Percentiles rank a stretch among this genome's conserved stretches.
These are phyloP conservation scores for Pristionchus pacificus DNA, from an alignment of 1,140 invertebrate genomes.

Conservation along the genomic window DNA sequence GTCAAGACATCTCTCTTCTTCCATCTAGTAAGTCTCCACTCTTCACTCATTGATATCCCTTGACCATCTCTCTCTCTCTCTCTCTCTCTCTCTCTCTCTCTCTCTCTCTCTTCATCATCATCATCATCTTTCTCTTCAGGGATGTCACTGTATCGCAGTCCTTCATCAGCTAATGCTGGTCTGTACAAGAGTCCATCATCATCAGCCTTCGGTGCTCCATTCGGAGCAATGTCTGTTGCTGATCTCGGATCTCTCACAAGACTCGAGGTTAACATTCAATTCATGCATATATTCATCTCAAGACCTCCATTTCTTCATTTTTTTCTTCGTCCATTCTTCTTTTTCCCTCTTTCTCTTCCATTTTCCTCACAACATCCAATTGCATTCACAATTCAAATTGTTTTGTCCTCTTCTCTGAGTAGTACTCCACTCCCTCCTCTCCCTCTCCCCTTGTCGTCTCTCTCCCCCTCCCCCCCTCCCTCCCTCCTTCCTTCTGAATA, in stretches of 20 bases:
- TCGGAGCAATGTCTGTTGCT: slow-evolving; percentile 54
- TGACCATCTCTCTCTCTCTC: too few species aligned
- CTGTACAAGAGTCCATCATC: slow-evolving; percentile 52
- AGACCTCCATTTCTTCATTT: slow-evolving; percentile 10
- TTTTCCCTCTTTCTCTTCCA: slow-evolving; percentile 6
- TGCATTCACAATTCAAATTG: too few species aligned
- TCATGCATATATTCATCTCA: not conserved
- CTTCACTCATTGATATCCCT: too few species aligned
- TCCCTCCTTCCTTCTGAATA: too few species aligned
- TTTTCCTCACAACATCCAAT: too few species aligned
- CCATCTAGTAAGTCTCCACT: too few species aligned
- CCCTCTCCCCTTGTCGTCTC: too few species aligned
- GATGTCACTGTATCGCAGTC: slow-evolving; percentile 44
- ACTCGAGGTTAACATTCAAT: slow-evolving; percentile 44
- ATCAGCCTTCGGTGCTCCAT: slow-evolving; percentile 44
- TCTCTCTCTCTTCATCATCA: not conserved
- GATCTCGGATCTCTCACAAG: slow-evolving; percentile 54
- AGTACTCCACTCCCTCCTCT: too few species aligned
- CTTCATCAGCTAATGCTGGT: slow-evolving; percentile 49
- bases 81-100: not conserved
- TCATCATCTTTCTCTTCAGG: too few species aligned
- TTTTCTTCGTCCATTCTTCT: not conserved
- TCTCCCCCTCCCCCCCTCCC: too few species aligned
- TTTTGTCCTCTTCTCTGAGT: too few species aligned
- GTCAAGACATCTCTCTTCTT: too few species aligned